Conservation (phyloP, 2,797 vertebrate species). For the Molossus alvarezi region DNA sequence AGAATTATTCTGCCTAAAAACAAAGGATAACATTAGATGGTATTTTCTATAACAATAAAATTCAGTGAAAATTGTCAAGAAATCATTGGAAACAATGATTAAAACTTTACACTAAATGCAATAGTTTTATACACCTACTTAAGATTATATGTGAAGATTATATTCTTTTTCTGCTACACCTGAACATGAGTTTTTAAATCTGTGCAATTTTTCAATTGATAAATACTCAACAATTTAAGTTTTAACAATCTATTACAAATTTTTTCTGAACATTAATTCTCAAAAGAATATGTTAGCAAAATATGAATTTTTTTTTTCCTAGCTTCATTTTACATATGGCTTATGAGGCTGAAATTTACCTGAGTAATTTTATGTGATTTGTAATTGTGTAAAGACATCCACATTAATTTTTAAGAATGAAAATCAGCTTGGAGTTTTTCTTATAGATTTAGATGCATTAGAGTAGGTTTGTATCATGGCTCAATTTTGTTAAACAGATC, state of each 20-base stretch:
- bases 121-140: neutral
- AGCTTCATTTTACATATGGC: neutral
- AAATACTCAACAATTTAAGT: neutral
- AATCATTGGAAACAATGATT: neutral
- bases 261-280: neutral
- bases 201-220: neutral
- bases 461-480: constrained; percentile 1
- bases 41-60: neutral
- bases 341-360: constrained; percentile 16
- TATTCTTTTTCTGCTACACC: neutral
- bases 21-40: neutral
- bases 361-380: neutral
- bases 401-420: constrained; percentile 42
- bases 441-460: constrained; percentile 67
- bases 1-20: constrained; percentile 56
- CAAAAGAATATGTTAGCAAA: neutral
- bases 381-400: constrained; percentile 9
- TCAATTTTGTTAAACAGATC: constrained; percentile 86
- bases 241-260: neutral
- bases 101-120: constrained; percentile 10
- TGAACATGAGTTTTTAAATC: neutral
- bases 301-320: constrained; percentile 48
- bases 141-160: neutral
- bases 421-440: constrained; percentile 38
- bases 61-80: constrained; percentile 41